phyloP scores from a whole-genome alignment of 1,140 invertebrate genomes.

The Camponotus floridanus region DNA sequence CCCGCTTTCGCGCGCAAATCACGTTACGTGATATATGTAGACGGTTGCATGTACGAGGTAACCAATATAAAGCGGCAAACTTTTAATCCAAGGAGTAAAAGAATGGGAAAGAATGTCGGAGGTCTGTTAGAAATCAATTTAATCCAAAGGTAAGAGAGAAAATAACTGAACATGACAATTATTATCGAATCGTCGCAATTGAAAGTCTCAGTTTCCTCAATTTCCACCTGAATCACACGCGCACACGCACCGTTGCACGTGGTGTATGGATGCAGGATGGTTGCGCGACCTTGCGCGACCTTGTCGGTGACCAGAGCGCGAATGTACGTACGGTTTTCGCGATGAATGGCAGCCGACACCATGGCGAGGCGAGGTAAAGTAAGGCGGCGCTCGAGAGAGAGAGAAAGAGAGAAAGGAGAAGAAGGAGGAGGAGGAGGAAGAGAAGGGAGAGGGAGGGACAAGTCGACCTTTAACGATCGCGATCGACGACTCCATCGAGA shows the following conservation, averaged over 20 bases:
- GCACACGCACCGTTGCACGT: slow-evolving; percentile 19
- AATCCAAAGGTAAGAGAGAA: not conserved
- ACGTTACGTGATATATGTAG: slow-evolving; percentile 36
- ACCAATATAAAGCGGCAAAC: not conserved
- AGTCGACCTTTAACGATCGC: slow-evolving; percentile 43
- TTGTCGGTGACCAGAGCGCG: slow-evolving; percentile 75
- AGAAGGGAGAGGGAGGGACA: not conserved
- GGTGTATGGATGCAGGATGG: slow-evolving; percentile 66
- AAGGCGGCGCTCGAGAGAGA: not conserved
- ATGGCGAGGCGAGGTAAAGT: slow-evolving; percentile 55
- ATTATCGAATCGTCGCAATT: not conserved
- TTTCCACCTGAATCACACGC: slow-evolving; percentile 6
- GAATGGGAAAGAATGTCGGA: not conserved
- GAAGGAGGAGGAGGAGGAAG: not conserved
- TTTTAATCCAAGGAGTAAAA: too few relatives aligned
- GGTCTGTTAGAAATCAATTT: not conserved
- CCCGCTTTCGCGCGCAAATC: slow-evolving; percentile 74
- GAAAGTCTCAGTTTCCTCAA: not conserved
- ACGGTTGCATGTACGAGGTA: not conserved
- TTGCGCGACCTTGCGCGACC: slow-evolving; percentile 77
- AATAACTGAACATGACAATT: not conserved
- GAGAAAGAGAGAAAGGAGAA: not conserved
- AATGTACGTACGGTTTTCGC: slow-evolving; percentile 76
- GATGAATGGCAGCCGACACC: slow-evolving; percentile 78
- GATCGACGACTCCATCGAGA: slow-evolving; percentile 14